Evolutionary conservation across 2,113 vertebrate genomes (phyloP), one percentile per base, ranked within the genome.

Genomic region (Scortum barcoo): DNA sequence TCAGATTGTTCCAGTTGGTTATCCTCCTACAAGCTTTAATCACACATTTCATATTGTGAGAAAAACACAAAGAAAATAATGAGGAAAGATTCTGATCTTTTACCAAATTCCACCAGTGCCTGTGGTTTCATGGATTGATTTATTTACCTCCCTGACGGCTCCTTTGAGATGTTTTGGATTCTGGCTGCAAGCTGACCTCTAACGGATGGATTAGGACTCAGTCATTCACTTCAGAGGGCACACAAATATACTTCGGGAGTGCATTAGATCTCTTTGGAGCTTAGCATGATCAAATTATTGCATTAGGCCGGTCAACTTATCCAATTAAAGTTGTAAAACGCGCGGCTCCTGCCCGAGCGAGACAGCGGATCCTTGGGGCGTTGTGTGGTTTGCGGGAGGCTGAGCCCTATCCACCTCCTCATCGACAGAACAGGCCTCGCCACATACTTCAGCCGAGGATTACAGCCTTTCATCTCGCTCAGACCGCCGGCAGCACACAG

Each of bases 201-300:
- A 93, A 90, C 88, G 85, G 81, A 85, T 13, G 80, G 84, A 93
- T 93, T 85, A 90, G 67, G 62, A n/a, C 66, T 12, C 72, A 87
- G 78, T 86, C 82, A 66, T 81, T 88, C 75, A 85, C 89, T 88
- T 89, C 80, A 77, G 87, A 91, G 84, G 63, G 75, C 24, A 46
- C 66, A 76, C 77, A 84, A 86, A 90, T 67, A 90, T 66, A 89
- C 85, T 88, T 70, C 61, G 76, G 71, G 84, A 88, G 80, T 30
- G 24, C 69, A 86, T 91, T 87, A 88, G 88, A 87, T 90, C 88
- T 87, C 88, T 80, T 74, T 60, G 68, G 87, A 81, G 92, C 90
- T 90, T 90, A 88, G 89, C 54, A 3, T 92, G 89, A 94, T 93
- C 90, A 93, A 92, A 94, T 93, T 87, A 93, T 84, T 88, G 87